Evolutionary conservation across 2,888 invertebrate species (phyloP).

Genomic region (Camptogramma bilineatum): DNA sequence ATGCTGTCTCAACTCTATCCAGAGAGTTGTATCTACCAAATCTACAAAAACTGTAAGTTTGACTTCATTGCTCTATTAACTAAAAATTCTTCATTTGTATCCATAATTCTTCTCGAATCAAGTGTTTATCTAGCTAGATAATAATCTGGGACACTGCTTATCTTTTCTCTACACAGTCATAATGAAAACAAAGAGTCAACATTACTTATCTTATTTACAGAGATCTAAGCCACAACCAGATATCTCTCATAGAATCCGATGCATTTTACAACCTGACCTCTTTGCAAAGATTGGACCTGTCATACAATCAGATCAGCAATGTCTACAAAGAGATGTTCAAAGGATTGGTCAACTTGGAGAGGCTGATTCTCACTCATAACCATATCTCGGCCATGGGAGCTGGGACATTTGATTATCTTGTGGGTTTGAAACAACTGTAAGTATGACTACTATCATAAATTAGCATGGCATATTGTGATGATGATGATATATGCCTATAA

Average conservation of each 20-base stretch:
- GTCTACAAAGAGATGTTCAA: conserved; percentile 89
- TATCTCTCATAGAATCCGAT: conserved; percentile 89
- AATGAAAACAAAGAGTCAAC: background rate
- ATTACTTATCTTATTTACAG: conserved; percentile 65
- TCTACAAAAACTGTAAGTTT: conserved; percentile 89
- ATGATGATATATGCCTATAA: no score
- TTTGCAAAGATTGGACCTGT: conserved; percentile 89
- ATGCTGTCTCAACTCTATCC: conserved; percentile 85
- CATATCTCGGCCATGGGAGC: conserved; percentile 88
- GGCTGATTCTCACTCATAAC: conserved; percentile 90
- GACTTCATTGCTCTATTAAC: background rate
- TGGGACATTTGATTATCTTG: conserved; percentile 89
- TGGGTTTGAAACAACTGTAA: conserved; percentile 91
- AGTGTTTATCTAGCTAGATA: background rate
- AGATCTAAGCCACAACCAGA: conserved; percentile 92
- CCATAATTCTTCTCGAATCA: background rate
- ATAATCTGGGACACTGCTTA: background rate
- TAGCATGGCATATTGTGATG: no score
- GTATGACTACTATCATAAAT: conserved; percentile 54
- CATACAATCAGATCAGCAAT: conserved; percentile 88
- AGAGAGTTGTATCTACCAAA: conserved; percentile 87
- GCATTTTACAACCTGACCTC: conserved; percentile 91
- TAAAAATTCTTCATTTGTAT: background rate
- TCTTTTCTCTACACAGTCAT: background rate
- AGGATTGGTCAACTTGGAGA: conserved; percentile 88